Evolutionary conservation across 2,113 vertebrate genomes (phyloP).

Genomic region (Dasyornis broadbenti): DNA sequence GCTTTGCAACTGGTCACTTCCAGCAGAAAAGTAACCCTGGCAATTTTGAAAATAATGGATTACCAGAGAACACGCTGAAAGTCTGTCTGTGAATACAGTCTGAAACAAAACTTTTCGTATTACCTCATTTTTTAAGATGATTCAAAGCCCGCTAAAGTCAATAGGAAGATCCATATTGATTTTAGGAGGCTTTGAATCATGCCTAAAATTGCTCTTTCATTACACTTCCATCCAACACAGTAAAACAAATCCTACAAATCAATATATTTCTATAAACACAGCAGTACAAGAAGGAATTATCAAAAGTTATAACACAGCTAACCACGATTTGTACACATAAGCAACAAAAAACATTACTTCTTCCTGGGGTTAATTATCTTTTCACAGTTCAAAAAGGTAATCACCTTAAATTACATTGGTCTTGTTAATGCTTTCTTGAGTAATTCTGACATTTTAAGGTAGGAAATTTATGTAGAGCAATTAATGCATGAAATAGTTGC

Average conservation of each 20-base stretch:
- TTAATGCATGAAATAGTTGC: neutral
- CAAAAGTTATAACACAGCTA: neutral
- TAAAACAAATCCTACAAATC: constrained; percentile 43
- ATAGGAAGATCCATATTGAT: constrained; percentile 23
- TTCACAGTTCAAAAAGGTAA: constrained; percentile 10
- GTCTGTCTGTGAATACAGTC: neutral
- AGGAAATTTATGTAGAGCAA: neutral
- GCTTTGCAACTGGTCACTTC: neutral
- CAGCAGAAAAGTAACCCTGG: neutral
- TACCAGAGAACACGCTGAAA: neutral
- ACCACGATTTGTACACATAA: neutral
- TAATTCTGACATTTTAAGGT: constrained; percentile 16
- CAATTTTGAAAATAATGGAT: neutral
- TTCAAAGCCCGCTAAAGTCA: neutral
- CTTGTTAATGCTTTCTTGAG: neutral
- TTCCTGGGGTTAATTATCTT: constrained; percentile 31
- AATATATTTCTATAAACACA: constrained; percentile 27
- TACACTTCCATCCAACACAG: neutral
- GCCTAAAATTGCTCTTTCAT: constrained; percentile 20
- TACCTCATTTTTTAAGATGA: neutral
- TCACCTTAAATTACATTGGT: neutral
- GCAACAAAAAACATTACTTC: constrained; percentile 18
- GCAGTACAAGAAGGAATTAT: neutral
- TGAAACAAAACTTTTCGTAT: constrained; percentile 1
- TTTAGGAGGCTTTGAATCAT: constrained; percentile 37